phyloP scores from a whole-genome alignment of 2,888 invertebrate species.

The Saturnia japonica region DNA sequence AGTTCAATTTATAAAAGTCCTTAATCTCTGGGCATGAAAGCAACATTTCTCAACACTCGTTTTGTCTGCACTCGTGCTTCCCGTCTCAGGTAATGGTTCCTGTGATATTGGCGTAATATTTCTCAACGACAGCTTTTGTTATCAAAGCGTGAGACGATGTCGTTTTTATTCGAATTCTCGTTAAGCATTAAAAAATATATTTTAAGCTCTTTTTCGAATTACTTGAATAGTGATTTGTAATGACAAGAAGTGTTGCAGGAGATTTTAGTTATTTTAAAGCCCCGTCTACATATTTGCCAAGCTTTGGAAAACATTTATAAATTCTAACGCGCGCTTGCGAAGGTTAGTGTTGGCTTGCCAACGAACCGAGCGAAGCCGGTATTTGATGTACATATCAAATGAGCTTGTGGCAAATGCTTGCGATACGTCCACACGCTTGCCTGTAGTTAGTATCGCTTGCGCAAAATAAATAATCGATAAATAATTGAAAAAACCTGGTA shows the following conservation, averaged over 20 bases:
- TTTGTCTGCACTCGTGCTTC: slow-evolving; percentile 58
- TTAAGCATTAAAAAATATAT: slow-evolving; percentile 32
- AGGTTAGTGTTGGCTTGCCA: too few relatives aligned
- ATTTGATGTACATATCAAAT: too few relatives aligned
- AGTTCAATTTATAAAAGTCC: slow-evolving; percentile 17
- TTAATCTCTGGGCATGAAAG: slow-evolving; percentile 32
- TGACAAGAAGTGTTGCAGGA: not conserved
- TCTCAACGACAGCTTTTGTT: slow-evolving; percentile 65
- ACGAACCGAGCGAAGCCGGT: too few relatives aligned
- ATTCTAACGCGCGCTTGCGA: too few relatives aligned
- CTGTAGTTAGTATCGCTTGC: too few relatives aligned
- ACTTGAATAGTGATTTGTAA: slow-evolving; percentile 3
- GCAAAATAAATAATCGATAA: too few relatives aligned
- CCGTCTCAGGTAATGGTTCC: slow-evolving; percentile 62
- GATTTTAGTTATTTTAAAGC: not conserved
- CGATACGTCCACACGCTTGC: too few relatives aligned
- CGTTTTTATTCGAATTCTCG: slow-evolving; percentile 54
- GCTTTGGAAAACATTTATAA: too few relatives aligned
- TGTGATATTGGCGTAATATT: slow-evolving; percentile 70
- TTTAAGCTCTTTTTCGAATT: not conserved
- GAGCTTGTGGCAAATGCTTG: too few relatives aligned
- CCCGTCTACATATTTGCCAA: too few relatives aligned
- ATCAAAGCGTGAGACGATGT: slow-evolving; percentile 53
- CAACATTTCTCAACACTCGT: slow-evolving; percentile 59
- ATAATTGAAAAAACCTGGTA: too few relatives aligned